These are phyloP conservation scores for Meghimatium bilineatum DNA, from an alignment of 2,888 invertebrate species.

Conservation along the genomic window DNA sequence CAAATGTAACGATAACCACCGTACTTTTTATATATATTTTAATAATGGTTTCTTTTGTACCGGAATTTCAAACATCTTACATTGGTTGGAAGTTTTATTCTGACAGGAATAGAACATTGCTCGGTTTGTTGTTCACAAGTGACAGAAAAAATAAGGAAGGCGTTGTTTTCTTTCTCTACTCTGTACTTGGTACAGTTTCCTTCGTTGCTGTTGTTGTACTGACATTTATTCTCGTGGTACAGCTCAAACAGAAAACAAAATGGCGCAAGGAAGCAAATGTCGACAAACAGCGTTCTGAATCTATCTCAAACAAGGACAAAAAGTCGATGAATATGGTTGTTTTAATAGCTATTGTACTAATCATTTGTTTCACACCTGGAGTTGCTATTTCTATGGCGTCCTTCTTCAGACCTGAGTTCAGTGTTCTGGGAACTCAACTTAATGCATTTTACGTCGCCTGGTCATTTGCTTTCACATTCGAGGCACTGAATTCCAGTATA, in stretches of 20 bases:
- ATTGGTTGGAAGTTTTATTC: slow-evolving; percentile 19
- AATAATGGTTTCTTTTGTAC: background rate
- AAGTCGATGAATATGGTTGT: slow-evolving; percentile 20
- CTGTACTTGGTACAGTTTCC: background rate
- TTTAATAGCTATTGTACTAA: background rate
- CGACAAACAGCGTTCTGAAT: background rate
- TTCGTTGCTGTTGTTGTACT: slow-evolving; percentile 5
- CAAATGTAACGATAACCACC: background rate
- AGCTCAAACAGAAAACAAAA: background rate
- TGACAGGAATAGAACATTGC: background rate
- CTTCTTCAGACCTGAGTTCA: slow-evolving; percentile 17
- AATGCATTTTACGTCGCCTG: slow-evolving; percentile 7
- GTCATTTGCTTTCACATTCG: slow-evolving; percentile 16
- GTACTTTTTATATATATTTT: background rate
- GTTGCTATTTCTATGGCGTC: background rate
- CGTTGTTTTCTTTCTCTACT: background rate
- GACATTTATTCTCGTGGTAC: background rate
- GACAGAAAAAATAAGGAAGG: background rate
- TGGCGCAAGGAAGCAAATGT: background rate
- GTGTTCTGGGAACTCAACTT: background rate
- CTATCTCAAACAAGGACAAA: background rate
- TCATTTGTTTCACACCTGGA: slow-evolving; percentile 2
- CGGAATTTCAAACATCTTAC: background rate
- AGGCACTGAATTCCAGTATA: background rate
- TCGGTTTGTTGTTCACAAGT: background rate